phyloP scores from a whole-genome alignment of 2,888 invertebrate species.

The Tenodera sinensis region DNA sequence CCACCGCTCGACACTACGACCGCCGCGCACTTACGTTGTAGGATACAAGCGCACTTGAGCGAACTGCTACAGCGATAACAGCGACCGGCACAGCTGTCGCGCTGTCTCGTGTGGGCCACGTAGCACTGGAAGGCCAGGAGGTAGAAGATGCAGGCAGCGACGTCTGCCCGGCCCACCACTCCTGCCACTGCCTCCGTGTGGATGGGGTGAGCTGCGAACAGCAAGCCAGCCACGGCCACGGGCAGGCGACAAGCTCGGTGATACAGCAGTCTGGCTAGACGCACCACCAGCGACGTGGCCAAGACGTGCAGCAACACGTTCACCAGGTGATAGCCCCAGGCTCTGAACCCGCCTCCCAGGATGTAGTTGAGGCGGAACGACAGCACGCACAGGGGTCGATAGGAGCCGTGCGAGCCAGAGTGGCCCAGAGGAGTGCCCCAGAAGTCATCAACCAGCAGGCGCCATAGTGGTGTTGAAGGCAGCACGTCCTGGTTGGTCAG shows the following conservation, averaged over 20 bases:
- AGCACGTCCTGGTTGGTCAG: constrained; percentile 86
- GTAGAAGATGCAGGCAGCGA: constrained; percentile 88
- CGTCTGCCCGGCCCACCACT: constrained; percentile 91
- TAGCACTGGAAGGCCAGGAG: constrained; percentile 84
- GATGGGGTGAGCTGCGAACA: constrained; percentile 93
- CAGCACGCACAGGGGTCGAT: constrained; percentile 87
- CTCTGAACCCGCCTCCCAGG: constrained; percentile 60
- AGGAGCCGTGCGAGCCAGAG: constrained; percentile 94
- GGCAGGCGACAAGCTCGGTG: constrained; percentile 28
- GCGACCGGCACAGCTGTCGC: constrained; percentile 15
- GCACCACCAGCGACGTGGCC: constrained; percentile 78
- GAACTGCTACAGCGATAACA: background rate
- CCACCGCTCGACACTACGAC: background rate
- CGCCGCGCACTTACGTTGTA: constrained; percentile 20
- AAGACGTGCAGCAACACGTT: constrained; percentile 83
- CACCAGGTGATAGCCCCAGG: constrained; percentile 80
- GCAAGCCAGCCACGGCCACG: constrained; percentile 64
- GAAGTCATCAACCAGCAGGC: constrained; percentile 88
- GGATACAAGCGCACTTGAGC: background rate
- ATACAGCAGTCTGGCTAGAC: constrained; percentile 60
- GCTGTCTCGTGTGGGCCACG: constrained; percentile 62
- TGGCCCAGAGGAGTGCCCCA: constrained; percentile 95
- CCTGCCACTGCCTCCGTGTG: constrained; percentile 97
- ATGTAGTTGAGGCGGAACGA: constrained; percentile 80
- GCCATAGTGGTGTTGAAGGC: constrained; percentile 75